Evolutionary conservation across 2,888 invertebrate species (phyloP), one percentile per base, ranked within the genome.

Genomic region (Trissolcus brochymenae): DNA sequence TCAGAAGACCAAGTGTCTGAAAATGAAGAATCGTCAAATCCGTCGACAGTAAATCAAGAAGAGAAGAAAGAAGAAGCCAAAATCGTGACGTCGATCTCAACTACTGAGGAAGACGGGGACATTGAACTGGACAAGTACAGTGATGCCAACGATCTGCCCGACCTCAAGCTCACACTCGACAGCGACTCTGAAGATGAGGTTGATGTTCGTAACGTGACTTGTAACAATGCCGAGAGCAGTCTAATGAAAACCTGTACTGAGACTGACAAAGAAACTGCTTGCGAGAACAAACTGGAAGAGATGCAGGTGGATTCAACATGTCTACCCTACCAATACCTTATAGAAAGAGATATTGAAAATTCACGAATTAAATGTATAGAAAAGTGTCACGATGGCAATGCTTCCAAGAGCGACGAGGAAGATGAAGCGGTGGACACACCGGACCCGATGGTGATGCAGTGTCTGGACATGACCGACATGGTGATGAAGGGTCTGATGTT

Each of bases 401-500:
- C 14, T 25, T 25, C 43, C 35, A 71, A 16, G 11, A 51, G 51
- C 11, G 71, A 76, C 3, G 53, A 46, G 6, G 68, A 60, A 6
- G 46, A 43, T 14, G 25, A 56, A 0, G 4, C 67, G 1, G 21
- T 13, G 14, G 65, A 67, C 16, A 41, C 62, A 2, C 78, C 76
- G 1, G 79, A 80, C 2, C 46, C 75, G 4, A 67, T 76, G 3
- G 79, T 80, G 14, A 56, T 84, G 50, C 85, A 85, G n/a, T 88
- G 87, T 17, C 83, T 88, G 17, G 82, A 89, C 56, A 88, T 89
- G 65, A 89, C 89, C 1, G 86, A 89, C 75, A 82, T 87, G 57
- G 88, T 89, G n/a, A 88, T 88, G 88, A 87, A 88, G 61, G 89
- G 89, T 13, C 68, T 87, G n/a, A 89, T 89, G 89, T 87, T 88